Conservation (phyloP, 2,797 vertebrate genomes). For the Sarcophilus harrisii region DNA sequence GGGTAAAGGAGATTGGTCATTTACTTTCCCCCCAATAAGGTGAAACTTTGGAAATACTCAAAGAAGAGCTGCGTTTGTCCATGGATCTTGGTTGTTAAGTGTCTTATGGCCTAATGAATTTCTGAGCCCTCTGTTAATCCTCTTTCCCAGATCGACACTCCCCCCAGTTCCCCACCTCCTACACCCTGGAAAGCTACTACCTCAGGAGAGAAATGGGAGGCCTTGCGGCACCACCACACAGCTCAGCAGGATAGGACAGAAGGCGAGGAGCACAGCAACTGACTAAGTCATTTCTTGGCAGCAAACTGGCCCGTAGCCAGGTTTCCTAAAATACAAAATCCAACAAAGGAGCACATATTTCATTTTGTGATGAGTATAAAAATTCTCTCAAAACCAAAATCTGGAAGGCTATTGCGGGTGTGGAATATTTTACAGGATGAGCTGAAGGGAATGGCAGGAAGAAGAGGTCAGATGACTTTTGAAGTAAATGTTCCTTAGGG, state of each 20-base stretch:
- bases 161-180: neutral
- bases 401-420: slow-evolving; percentile 42
- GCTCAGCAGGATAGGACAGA: slow-evolving; percentile 26
- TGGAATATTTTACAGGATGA: slow-evolving; percentile 55
- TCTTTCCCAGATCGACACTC: neutral
- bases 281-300: slow-evolving; percentile 32
- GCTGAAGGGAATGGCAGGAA: slow-evolving; percentile 42
- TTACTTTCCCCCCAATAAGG: neutral
- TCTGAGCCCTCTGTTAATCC: neutral
- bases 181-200: neutral
- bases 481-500: slow-evolving; percentile 36
- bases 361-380: slow-evolving; percentile 4
- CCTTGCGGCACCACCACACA: neutral
- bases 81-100: neutral
- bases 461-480: slow-evolving; percentile 33
- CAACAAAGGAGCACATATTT: slow-evolving; percentile 42
- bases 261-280: slow-evolving; percentile 36
- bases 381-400: slow-evolving; percentile 61
- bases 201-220: slow-evolving; percentile 3
- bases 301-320: slow-evolving; percentile 22
- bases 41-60: slow-evolving; percentile 31
- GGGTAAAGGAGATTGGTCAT: neutral
- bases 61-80: neutral
- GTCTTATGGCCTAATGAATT: slow-evolving; percentile 22
- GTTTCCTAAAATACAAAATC: slow-evolving; percentile 41